A percentile compares a stretch with the other conserved stretches of the same genome.
phyloP scores from a whole-genome alignment of 2,797 vertebrate genomes.

The Remorina albescens region DNA sequence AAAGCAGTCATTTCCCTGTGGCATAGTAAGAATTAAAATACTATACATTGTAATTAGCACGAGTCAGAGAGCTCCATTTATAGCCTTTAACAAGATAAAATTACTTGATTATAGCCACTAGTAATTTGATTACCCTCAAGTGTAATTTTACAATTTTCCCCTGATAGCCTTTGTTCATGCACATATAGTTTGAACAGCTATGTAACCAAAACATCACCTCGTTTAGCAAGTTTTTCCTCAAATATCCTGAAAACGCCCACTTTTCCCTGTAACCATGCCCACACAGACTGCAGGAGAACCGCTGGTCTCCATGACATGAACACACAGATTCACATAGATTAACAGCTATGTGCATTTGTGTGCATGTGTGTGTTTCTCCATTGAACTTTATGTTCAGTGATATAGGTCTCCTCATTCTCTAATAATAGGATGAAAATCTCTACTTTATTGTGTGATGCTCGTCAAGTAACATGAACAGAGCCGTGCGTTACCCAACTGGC shows the following conservation, averaged over 20 bases:
- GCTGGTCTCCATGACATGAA: constrained; percentile 54
- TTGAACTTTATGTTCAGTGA: constrained; percentile 35
- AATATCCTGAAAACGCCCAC: constrained; percentile 9
- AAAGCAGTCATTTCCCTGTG: background rate
- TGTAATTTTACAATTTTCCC: constrained; percentile 24
- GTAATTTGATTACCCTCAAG: constrained; percentile 24
- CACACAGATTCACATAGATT: too few relatives aligned
- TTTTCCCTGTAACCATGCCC: constrained; percentile 38
- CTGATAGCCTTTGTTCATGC: constrained; percentile 20
- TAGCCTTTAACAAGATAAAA: constrained; percentile 13
- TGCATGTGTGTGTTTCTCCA: constrained; percentile 11
- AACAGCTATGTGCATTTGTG: constrained; percentile 57
- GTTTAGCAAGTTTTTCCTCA: constrained; percentile 41
- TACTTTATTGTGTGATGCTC: constrained; percentile 4
- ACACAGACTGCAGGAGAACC: constrained; percentile 34
- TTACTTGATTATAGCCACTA: constrained; percentile 21
- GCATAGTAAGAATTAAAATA: background rate
- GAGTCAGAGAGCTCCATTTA: background rate
- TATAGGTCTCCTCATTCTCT: constrained; percentile 15
- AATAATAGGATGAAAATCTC: background rate
- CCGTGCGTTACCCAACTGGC: background rate
- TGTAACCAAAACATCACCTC: constrained; percentile 21
- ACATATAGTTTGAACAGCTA: constrained; percentile 6
- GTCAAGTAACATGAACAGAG: constrained; percentile 9
- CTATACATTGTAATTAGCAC: background rate